Conservation (phyloP, 2,797 vertebrate species). For the Myotis daubentonii region DNA sequence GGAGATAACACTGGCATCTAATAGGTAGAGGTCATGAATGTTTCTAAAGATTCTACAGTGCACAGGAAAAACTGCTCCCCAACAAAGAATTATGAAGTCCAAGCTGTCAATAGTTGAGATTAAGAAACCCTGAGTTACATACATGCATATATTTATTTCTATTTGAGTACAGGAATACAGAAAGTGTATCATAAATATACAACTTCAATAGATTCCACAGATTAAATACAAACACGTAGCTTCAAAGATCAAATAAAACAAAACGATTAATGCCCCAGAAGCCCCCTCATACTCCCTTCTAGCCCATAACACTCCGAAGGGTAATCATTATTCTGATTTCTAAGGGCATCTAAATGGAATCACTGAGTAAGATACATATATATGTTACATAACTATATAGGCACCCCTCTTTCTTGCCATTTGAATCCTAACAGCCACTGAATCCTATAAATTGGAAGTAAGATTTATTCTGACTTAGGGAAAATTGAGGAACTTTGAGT, state of each 20-base stretch:
- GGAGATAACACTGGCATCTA: not conserved
- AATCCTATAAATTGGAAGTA: not conserved
- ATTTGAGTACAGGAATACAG: not conserved
- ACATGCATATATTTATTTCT: not conserved
- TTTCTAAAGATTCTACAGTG: not conserved
- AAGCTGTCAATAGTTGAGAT: not conserved
- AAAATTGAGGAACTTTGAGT: not conserved
- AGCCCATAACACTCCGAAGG: not conserved
- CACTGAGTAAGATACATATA: not conserved
- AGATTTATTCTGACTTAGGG: not conserved
- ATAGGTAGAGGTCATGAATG: not conserved
- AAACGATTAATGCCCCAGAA: not conserved
- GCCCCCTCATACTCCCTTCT: not conserved
- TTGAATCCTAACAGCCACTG: not conserved
- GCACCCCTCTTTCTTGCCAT: not conserved
- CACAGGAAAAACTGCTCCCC: fast-evolving
- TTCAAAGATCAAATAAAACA: not conserved
- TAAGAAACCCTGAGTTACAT: not conserved
- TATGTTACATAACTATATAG: not conserved
- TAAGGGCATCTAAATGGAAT: not conserved
- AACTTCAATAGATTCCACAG: not conserved
- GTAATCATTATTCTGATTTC: not conserved
- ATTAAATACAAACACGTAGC: not conserved
- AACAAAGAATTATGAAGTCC: not conserved
- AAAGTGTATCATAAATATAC: not conserved